These are phyloP conservation scores for Mesorhabditis spiculigera DNA, from an alignment of 2,888 invertebrate species.

Conservation along the genomic window DNA sequence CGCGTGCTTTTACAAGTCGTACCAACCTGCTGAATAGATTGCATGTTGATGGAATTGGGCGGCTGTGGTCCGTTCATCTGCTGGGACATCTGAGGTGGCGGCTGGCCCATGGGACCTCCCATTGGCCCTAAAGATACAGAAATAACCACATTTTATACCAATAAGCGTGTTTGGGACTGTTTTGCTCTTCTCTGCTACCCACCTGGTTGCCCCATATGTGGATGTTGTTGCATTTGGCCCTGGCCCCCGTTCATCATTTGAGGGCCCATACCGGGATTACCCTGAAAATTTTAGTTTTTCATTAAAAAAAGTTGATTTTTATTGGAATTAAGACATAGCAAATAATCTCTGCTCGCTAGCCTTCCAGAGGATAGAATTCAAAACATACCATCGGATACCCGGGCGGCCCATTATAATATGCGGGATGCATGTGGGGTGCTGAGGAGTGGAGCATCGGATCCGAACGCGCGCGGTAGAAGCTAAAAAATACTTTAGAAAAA, in stretches of 20 bases:
- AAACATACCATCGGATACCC: not conserved
- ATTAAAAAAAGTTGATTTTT: not conserved
- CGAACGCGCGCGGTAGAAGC: conserved; percentile 5
- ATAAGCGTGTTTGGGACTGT: too few species aligned
- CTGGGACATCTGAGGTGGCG: not conserved
- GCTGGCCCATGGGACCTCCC: conserved; percentile 3
- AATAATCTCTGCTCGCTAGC: not conserved
- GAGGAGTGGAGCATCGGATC: conserved; percentile 3
- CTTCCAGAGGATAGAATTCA: not conserved
- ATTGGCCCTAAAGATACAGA: conserved; percentile 1
- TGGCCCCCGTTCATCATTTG: not conserved
- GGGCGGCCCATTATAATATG: conserved; percentile 1
- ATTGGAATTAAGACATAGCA: not conserved
- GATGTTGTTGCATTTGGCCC: not conserved
- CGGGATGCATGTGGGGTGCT: not conserved
- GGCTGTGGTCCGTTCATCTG: not conserved
- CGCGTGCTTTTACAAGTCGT: too few species aligned
- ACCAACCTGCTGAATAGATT: not conserved
- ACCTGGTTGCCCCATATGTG: conserved; percentile 6
- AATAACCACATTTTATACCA: not conserved
- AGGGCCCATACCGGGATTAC: not conserved
- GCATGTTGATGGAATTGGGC: conserved; percentile 2
- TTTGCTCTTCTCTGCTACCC: not conserved
- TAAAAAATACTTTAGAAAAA: not conserved
- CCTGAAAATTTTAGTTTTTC: conserved; percentile 2